phyloP scores from a whole-genome alignment of 2,113 vertebrate species.

The Azemiops feae region DNA sequence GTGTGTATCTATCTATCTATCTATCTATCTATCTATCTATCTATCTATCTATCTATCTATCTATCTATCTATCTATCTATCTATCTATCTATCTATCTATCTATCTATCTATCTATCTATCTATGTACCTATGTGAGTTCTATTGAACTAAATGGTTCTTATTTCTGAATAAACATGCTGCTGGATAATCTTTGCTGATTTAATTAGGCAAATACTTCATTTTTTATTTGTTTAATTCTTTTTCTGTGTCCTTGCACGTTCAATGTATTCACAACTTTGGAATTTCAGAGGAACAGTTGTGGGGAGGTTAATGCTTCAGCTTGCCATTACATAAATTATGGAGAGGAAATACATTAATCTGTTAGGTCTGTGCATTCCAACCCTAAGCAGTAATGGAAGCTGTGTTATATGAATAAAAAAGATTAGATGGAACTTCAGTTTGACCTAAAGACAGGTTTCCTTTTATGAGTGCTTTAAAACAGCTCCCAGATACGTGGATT shows the following conservation, averaged over 20 bases:
- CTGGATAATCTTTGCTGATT: constrained; percentile 10
- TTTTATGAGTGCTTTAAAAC: constrained; percentile 39
- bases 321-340: constrained; percentile 65
- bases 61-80: too few species aligned
- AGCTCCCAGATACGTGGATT: not conserved
- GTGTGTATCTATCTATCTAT: too few species aligned
- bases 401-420: constrained; percentile 14
- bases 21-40: too few species aligned
- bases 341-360: constrained; percentile 44
- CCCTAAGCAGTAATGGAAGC: constrained; percentile 62
- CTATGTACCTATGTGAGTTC: not conserved
- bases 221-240: constrained; percentile 39
- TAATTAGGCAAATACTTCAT: constrained; percentile 21
- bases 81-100: too few species aligned
- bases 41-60: too few species aligned
- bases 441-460: not conserved
- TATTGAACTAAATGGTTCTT: not conserved
- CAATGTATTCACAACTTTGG: constrained; percentile 55
- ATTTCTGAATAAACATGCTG: not conserved
- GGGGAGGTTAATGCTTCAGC: constrained; percentile 52
- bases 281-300: constrained; percentile 54
- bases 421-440: not conserved
- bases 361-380: constrained; percentile 38
- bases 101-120: too few species aligned
- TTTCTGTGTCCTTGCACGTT: constrained; percentile 25